Evolutionary conservation across 37 sponge, comb jelly and placozoan genomes (phyloP).

Genomic region (Cladorhizidae sp.): DNA sequence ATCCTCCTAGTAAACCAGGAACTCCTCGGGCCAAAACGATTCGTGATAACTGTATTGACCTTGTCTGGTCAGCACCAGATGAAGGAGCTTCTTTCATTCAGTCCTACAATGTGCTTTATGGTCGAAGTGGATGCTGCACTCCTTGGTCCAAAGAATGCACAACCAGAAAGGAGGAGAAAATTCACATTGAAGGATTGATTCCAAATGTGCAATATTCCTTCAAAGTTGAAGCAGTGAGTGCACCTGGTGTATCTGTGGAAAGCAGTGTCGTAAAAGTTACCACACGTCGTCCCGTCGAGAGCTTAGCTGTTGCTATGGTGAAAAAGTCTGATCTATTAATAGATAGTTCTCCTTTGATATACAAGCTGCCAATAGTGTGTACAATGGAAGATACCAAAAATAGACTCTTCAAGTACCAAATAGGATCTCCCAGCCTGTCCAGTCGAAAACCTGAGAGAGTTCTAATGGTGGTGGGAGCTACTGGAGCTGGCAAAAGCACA

Average conservation of each 20-base stretch:
- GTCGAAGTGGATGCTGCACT: background rate
- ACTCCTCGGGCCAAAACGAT: background rate
- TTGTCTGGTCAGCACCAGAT: too few species aligned
- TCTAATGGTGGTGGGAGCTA: background rate
- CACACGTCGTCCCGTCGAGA: too few species aligned
- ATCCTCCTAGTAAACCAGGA: slow-evolving; percentile 31
- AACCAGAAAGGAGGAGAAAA: background rate
- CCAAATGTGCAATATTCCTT: background rate
- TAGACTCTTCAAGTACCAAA: background rate
- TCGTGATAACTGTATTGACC: background rate
- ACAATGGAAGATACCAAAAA: too few species aligned
- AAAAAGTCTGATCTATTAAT: background rate
- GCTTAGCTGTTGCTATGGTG: background rate
- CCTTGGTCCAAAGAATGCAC: background rate
- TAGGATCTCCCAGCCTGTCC: too few species aligned
- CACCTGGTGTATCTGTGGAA: background rate
- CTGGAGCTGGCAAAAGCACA: background rate
- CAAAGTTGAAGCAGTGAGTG: background rate
- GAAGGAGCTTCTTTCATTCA: too few species aligned
- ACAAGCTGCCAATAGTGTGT: too few species aligned
- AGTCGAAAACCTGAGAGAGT: too few species aligned
- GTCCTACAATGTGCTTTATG: background rate
- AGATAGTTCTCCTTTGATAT: too few species aligned
- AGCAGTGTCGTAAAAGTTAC: too few species aligned
- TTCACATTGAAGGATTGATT: background rate